phyloP scores from a whole-genome alignment of 64 coral and sea anemone genomes.

The Montipora capricornis region DNA sequence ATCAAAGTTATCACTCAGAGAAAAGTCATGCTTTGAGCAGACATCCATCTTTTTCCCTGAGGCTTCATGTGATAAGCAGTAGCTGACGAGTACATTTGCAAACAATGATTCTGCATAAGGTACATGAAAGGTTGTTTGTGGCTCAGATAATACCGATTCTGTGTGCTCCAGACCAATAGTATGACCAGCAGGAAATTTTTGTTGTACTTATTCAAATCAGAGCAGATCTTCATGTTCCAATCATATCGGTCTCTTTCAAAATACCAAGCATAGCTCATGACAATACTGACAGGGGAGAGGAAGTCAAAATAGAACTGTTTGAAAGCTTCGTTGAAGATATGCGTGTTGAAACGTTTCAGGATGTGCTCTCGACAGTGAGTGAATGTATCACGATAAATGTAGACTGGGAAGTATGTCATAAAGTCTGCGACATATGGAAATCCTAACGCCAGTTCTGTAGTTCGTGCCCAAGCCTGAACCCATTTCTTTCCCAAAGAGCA shows the following conservation, averaged over 20 bases:
- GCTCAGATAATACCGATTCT: conserved; percentile 12
- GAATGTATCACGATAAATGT: conserved; percentile 20
- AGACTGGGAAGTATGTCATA: background rate
- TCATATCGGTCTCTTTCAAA: conserved; percentile 66
- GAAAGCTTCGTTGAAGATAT: conserved; percentile 57
- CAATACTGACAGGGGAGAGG: conserved; percentile 25
- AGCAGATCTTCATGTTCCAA: conserved; percentile 56
- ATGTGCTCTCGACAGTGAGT: conserved; percentile 63
- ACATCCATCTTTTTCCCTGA: conserved; percentile 2
- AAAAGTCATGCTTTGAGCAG: conserved; percentile 17
- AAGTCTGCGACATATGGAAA: conserved; percentile 50
- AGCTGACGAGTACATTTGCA: conserved; percentile 16
- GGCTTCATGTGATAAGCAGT: conserved; percentile 40
- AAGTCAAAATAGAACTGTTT: conserved; percentile 29
- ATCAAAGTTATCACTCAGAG: conserved; percentile 22
- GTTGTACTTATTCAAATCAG: conserved; percentile 39
- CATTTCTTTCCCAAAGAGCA: background rate
- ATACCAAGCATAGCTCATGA: conserved; percentile 66
- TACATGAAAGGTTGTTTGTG: conserved; percentile 60
- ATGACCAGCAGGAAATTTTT: conserved; percentile 5
- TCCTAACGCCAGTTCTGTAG: conserved; percentile 27
- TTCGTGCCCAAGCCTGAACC: conserved; percentile 19
- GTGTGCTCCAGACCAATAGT: conserved; percentile 13
- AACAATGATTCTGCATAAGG: background rate
- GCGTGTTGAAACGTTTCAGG: conserved; percentile 37